phyloP scores from a whole-genome alignment of 2,797 vertebrate genomes.

The Amazona ochrocephala region DNA sequence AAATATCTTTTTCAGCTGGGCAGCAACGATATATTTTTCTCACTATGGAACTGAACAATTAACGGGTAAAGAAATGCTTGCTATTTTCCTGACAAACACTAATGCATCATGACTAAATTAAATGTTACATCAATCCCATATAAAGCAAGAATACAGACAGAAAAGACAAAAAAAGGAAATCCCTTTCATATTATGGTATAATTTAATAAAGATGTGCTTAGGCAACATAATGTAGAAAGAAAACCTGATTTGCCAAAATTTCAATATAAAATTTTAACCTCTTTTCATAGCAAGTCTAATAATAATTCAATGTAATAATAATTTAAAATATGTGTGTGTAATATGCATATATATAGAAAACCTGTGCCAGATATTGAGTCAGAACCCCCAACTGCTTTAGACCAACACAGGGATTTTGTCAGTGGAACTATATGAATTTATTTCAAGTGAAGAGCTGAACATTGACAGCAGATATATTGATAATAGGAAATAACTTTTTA shows the following conservation, averaged over 20 bases:
- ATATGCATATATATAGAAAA: background rate
- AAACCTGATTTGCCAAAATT: background rate
- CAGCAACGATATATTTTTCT: background rate
- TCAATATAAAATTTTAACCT: background rate
- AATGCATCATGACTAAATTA: background rate
- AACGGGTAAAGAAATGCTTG: background rate
- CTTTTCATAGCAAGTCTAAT: background rate
- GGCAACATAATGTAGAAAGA: background rate
- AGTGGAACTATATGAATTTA: background rate
- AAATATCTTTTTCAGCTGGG: background rate
- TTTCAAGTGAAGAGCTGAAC: background rate
- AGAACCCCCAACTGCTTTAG: background rate
- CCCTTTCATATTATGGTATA: background rate
- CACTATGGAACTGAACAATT: background rate
- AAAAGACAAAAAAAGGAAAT: background rate
- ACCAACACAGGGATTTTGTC: background rate
- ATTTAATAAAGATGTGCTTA: slow-evolving; percentile 3
- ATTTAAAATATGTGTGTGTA: background rate
- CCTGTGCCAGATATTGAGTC: background rate
- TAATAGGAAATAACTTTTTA: background rate
- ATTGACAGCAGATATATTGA: background rate
- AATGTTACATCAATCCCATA: background rate
- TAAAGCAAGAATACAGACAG: background rate
- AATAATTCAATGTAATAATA: background rate
- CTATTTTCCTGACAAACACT: slow-evolving; percentile 4